phyloP scores from a whole-genome alignment of 2,797 vertebrate genomes.

The Pangasius sanitwongsei region DNA sequence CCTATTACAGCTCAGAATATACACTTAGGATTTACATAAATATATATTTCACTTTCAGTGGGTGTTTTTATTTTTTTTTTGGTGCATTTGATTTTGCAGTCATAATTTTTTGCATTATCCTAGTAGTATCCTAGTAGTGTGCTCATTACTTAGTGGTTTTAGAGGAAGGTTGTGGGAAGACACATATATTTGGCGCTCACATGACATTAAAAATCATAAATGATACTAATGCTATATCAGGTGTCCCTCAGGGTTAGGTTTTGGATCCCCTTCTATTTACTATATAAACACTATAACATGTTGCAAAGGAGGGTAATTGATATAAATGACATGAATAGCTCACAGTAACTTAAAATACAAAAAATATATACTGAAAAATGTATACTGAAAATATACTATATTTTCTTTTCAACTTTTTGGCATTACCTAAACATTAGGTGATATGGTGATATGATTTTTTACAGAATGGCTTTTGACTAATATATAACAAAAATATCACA shows the following conservation, averaged over 20 bases:
- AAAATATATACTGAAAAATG: too few relatives aligned
- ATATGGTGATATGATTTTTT: background rate
- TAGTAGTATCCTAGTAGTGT: background rate
- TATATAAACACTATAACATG: background rate
- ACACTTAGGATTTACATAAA: background rate
- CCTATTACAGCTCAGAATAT: background rate
- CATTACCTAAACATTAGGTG: background rate
- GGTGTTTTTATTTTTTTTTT: too few relatives aligned
- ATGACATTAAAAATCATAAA: background rate
- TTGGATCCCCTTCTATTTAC: background rate
- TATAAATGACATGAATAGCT: background rate
- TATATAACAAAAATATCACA: too few relatives aligned
- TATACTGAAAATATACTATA: too few relatives aligned
- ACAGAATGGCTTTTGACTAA: background rate
- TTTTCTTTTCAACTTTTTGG: background rate
- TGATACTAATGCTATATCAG: background rate
- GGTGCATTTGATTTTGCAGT: background rate
- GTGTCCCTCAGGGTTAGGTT: constrained; percentile 1
- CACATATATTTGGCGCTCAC: background rate
- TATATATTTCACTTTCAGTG: background rate
- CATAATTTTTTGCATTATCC: background rate
- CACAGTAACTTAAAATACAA: background rate
- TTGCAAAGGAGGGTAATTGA: background rate
- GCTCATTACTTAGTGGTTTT: background rate
- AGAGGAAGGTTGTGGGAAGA: too few relatives aligned